phyloP scores from a whole-genome alignment of 2,113 vertebrate genomes.

The Lanius ludovicianus region DNA sequence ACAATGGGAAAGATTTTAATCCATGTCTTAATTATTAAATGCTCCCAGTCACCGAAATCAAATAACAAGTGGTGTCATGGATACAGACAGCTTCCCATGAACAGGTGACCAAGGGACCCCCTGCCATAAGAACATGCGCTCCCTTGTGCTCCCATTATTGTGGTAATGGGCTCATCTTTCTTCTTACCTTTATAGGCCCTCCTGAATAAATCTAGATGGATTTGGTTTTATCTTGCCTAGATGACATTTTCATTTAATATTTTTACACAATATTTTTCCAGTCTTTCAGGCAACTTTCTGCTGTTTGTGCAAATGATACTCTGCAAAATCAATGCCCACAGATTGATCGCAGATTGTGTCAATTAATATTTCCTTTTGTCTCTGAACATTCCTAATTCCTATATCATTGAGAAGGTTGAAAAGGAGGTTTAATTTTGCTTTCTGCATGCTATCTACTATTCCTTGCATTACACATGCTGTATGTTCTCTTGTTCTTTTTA shows the following conservation, averaged over 20 bases:
- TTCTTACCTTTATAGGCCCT: background rate
- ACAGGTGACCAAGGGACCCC: background rate
- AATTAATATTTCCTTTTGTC: background rate
- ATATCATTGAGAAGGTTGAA: background rate
- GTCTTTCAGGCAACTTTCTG: background rate
- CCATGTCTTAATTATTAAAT: background rate
- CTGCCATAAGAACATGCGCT: fast-evolving
- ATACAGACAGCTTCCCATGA: background rate
- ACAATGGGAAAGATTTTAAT: background rate
- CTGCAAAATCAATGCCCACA: background rate
- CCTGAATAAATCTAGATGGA: background rate
- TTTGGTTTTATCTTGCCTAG: background rate
- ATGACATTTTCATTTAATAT: background rate
- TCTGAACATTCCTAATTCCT: background rate
- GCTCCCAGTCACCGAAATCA: background rate
- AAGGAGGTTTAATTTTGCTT: background rate
- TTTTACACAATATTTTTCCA: background rate
- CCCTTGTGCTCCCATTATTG: background rate
- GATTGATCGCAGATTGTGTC: background rate
- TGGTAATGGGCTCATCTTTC: background rate
- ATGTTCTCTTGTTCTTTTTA: background rate
- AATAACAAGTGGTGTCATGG: background rate
- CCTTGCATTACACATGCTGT: background rate
- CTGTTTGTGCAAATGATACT: background rate
- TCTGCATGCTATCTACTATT: background rate